These are phyloP conservation scores for Ceuthmochares aereus DNA, from an alignment of 2,113 vertebrate species.

Conservation along the genomic window DNA sequence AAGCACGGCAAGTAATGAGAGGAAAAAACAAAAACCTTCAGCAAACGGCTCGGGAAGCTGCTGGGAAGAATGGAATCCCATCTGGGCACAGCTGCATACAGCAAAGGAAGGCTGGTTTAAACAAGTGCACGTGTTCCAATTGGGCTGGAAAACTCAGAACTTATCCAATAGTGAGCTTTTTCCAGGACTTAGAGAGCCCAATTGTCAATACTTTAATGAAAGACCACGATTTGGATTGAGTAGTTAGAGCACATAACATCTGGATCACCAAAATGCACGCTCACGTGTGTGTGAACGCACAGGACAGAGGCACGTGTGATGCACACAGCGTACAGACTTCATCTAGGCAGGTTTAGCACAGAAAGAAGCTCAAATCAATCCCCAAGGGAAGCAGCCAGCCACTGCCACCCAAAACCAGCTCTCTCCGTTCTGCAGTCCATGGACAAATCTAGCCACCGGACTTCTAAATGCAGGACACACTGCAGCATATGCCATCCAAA, in stretches of 20 bases:
- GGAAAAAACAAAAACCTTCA: conserved; percentile 25
- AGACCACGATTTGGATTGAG: not conserved
- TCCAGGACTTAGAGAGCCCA: not conserved
- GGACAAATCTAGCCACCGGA: not conserved
- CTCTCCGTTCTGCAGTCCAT: not conserved
- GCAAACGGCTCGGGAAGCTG: not conserved
- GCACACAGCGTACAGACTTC: fast-evolving
- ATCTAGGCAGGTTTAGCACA: not conserved
- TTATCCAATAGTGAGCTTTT: not conserved
- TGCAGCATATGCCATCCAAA: not conserved
- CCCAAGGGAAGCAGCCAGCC: not conserved
- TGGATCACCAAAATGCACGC: not conserved
- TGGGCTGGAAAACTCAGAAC: not conserved
- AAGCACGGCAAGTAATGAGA: not conserved
- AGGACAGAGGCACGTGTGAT: fast-evolving
- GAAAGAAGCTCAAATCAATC: not conserved
- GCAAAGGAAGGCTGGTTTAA: not conserved
- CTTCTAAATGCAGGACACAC: fast-evolving
- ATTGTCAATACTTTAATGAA: not conserved
- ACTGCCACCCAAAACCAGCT: not conserved
- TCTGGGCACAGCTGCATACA: not conserved
- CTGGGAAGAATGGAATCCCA: not conserved
- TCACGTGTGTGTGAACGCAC: not conserved
- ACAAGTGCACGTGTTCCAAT: not conserved
- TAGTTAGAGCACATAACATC: fast-evolving